Base-by-base conservation (phyloP, 2,797 vertebrate species). In the Eulemur rubriventer region DNA sequence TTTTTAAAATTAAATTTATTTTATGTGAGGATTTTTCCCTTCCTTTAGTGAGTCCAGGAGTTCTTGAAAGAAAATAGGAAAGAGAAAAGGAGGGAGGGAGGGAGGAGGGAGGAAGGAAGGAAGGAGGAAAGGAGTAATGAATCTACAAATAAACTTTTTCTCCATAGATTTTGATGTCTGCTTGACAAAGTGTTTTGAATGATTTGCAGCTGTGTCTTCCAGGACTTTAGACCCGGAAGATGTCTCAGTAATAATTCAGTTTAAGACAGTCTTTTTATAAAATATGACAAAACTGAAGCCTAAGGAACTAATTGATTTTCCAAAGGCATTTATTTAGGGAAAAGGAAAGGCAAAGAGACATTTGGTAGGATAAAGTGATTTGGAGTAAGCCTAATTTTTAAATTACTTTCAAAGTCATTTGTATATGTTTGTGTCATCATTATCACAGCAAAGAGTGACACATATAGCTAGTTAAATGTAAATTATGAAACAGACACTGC, bases 181-280 rank as follows among this genome's bases (percentile, higher is more conserved):
- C 33, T 22, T 94, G 89, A 90, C 65, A 80, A 84, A 33, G 38
- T 94, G 43, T 48, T 92, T 76, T 72, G 73, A 94, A 91, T 78
- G 35, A 94, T 38, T 76, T 79, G 28, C 38, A 76, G 33, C n/a
- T 89, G 48, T 52, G 50, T 55, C 38, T 94, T 95, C 69, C 2
- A 83, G 30, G 59, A 87, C 11, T 89, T 89, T 48, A 67, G 22
- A 43, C 55, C 57, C 87, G 28, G 63, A 85, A 63, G 46, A 70
- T 61, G 14, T 65, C 76, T 80, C 30, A 65, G 16, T n/a, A 89
- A 75, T 55, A 83, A 69, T 20, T 94, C 50, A 41, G 11, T 33
- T 81, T 76, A 61, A 83, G 67, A 72, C 24, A 18, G 6, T 35
- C 6, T 90, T 92, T 79, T 85, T 72, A 75, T 87, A 67, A 95